phyloP scores from a whole-genome alignment of 2,888 invertebrate species.

The Spilarctia lutea region DNA sequence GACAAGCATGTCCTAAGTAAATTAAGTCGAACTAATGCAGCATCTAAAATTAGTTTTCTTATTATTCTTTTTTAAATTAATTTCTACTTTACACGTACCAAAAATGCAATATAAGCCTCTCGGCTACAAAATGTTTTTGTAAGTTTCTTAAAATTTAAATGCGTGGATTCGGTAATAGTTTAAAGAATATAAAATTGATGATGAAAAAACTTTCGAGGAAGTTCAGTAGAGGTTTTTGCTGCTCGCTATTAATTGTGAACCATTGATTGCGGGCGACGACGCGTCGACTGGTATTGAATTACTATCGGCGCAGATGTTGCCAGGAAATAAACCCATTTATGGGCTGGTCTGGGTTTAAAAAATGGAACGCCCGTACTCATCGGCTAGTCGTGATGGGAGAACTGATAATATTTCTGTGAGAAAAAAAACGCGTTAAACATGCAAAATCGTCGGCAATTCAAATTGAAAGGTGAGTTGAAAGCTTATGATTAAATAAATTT shows the following conservation, averaged over 20 bases:
- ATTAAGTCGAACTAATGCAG: neutral
- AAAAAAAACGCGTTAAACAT: slow-evolving; percentile 59
- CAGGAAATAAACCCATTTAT: slow-evolving; percentile 59
- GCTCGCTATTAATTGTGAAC: slow-evolving; percentile 44
- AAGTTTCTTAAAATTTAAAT: slow-evolving; percentile 29
- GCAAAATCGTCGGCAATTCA: slow-evolving; percentile 69
- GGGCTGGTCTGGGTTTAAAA: slow-evolving; percentile 56
- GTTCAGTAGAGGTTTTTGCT: slow-evolving; percentile 48
- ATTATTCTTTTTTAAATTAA: slow-evolving; percentile 15
- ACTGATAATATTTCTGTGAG: slow-evolving; percentile 61
- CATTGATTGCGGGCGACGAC: slow-evolving; percentile 53
- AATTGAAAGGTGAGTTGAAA: slow-evolving; percentile 76
- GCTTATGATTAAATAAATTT: slow-evolving; percentile 76
- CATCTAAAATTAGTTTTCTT: neutral
- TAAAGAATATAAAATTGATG: slow-evolving; percentile 38
- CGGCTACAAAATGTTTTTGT: slow-evolving; percentile 8
- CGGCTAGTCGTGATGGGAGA: slow-evolving; percentile 53
- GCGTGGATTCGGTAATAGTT: slow-evolving; percentile 37
- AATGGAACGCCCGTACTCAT: slow-evolving; percentile 33
- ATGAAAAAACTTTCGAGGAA: slow-evolving; percentile 51
- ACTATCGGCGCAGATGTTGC: slow-evolving; percentile 56
- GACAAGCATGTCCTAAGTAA: slow-evolving; percentile 3
- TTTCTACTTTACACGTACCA: slow-evolving; percentile 8
- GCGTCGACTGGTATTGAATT: slow-evolving; percentile 49
- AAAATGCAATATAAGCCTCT: slow-evolving; percentile 9